These are phyloP conservation scores for Papilio xuthus DNA, from an alignment of 1,140 invertebrate species.

Conservation along the genomic window DNA sequence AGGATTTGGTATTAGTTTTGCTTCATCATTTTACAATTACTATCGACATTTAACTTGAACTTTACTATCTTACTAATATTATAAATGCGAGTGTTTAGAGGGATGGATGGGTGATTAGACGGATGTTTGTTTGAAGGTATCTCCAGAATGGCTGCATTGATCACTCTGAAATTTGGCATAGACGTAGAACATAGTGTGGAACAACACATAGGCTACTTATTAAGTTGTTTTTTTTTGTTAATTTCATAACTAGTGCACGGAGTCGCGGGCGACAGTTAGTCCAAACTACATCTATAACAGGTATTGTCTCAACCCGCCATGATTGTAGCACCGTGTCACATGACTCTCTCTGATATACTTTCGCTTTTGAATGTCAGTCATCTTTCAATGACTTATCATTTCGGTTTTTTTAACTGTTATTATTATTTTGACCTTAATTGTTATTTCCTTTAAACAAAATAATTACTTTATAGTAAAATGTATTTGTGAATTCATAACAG, in stretches of 20 bases:
- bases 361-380: conserved; percentile 18
- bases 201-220: too few relatives aligned
- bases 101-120: too few relatives aligned
- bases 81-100: too few relatives aligned
- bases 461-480: not conserved
- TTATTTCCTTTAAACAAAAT: not conserved
- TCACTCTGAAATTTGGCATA: too few relatives aligned
- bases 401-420: not conserved
- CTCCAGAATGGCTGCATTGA: too few relatives aligned
- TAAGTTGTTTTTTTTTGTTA: too few relatives aligned
- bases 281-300: not conserved
- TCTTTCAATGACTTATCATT: conserved; percentile 8
- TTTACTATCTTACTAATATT: too few relatives aligned
- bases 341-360: conserved; percentile 5
- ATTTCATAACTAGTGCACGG: too few relatives aligned
- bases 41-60: not conserved
- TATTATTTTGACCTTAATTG: not conserved
- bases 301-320: not conserved
- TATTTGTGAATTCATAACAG: not conserved
- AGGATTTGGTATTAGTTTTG: not conserved
- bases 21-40: not conserved
- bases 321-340: not conserved
- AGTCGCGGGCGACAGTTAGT: too few relatives aligned
- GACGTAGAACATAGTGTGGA: too few relatives aligned
- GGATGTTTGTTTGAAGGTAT: too few relatives aligned